These are phyloP conservation scores for human (Homo sapiens) DNA, from an alignment of 2,113 vertebrate species.

Conservation along the genomic window DNA sequence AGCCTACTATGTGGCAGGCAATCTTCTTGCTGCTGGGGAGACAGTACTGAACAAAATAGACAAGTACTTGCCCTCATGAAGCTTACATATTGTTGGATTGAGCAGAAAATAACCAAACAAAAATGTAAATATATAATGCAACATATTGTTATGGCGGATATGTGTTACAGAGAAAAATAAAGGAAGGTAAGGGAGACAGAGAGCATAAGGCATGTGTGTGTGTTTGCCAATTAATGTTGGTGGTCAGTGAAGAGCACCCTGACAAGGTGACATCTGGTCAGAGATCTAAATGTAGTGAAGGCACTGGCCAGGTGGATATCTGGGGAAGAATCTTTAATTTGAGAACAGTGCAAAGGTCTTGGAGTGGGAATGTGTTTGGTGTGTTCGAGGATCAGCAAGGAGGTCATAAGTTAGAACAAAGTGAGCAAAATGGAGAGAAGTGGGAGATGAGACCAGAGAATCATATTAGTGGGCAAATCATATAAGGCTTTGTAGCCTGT, in stretches of 20 bases:
- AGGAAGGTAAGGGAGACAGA: background rate
- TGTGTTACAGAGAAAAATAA: background rate
- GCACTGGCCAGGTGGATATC: background rate
- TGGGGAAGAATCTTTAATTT: background rate
- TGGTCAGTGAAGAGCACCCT: background rate
- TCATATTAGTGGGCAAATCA: background rate
- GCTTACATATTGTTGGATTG: background rate
- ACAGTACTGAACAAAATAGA: background rate
- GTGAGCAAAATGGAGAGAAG: background rate
- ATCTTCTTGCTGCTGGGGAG: background rate
- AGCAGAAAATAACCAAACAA: background rate
- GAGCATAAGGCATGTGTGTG: background rate
- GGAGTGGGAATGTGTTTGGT: background rate
- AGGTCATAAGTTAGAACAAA: background rate
- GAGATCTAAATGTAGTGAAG: background rate
- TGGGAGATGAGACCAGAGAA: background rate
- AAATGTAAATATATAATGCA: background rate
- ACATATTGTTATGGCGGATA: background rate
- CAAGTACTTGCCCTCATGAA: background rate
- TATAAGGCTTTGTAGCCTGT: background rate
- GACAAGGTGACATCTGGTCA: background rate
- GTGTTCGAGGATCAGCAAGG: background rate
- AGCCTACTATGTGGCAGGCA: background rate
- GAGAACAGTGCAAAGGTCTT: background rate
- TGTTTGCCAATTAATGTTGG: background rate